Evolutionary conservation across 2,797 vertebrate genomes (phyloP).

Genomic region (Chelon labrosus): DNA sequence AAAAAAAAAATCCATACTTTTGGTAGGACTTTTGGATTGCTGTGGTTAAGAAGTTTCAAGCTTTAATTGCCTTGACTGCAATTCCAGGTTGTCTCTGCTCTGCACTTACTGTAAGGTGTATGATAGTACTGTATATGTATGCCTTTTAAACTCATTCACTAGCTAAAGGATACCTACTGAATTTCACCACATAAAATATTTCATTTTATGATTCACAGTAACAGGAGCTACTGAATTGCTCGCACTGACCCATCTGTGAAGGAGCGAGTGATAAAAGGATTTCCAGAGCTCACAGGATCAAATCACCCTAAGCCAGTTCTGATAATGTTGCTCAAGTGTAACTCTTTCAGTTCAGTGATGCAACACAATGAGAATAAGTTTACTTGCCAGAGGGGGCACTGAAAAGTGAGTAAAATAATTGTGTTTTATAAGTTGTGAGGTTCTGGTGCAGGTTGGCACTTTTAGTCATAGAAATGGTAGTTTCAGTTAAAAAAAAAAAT

Average conservation of each 20-base stretch:
- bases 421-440: neutral
- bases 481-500: too few species aligned
- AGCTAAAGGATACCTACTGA: neutral
- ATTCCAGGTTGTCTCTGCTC: too few species aligned
- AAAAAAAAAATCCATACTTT: too few species aligned
- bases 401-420: slow-evolving; percentile 1
- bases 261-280: slow-evolving; percentile 61
- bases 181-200: slow-evolving; percentile 21
- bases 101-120: too few species aligned
- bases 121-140: too few species aligned
- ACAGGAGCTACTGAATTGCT: slow-evolving; percentile 2
- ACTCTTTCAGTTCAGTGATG: slow-evolving; percentile 33
- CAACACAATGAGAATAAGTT: slow-evolving; percentile 7
- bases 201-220: slow-evolving; percentile 10
- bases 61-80: too few species aligned
- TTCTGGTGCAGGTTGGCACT: neutral
- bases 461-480: too few species aligned
- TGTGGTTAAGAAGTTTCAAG: too few species aligned
- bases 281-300: slow-evolving; percentile 64
- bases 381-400: slow-evolving; percentile 8
- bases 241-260: slow-evolving; percentile 41
- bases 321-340: slow-evolving; percentile 58
- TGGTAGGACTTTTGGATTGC: too few species aligned
- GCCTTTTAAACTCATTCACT: neutral
- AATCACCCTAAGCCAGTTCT: slow-evolving; percentile 54